A percentile compares a stretch with the other conserved stretches of the same genome.
Evolutionary conservation across 2,797 vertebrate species (phyloP).

Genomic region (Nannoperca obscura): DNA sequence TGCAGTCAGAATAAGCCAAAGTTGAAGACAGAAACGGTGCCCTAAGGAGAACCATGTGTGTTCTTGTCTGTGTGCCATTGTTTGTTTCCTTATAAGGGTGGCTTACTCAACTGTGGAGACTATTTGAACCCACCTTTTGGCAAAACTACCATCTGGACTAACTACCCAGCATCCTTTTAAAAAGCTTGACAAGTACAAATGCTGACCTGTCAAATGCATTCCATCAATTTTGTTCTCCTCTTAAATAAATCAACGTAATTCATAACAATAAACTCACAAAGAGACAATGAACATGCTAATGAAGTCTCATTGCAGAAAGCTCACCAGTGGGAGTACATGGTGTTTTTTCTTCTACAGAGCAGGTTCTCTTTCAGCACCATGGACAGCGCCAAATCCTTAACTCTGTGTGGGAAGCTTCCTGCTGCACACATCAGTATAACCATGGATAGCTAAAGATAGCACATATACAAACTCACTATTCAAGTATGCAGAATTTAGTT

Average conservation of each 20-base stretch:
- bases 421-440: slow-evolving; percentile 19
- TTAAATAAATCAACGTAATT: slow-evolving; percentile 2
- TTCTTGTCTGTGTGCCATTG: slow-evolving; percentile 10
- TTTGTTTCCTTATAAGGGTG: slow-evolving; percentile 32
- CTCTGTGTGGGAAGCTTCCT: slow-evolving; percentile 41
- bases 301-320: slow-evolving; percentile 3
- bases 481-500: slow-evolving; percentile 17
- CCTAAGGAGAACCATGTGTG: slow-evolving; percentile 42
- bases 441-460: slow-evolving; percentile 11
- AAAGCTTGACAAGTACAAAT: slow-evolving; percentile 24
- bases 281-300: slow-evolving; percentile 4
- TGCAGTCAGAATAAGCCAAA: slow-evolving; percentile 51
- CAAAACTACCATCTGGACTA: slow-evolving; percentile 18
- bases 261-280: slow-evolving; percentile 13
- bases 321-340: background rate
- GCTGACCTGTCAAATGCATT: slow-evolving; percentile 12
- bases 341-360: slow-evolving; percentile 7
- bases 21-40: slow-evolving; percentile 51
- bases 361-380: slow-evolving; percentile 69
- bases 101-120: slow-evolving; percentile 29
- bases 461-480: slow-evolving; percentile 6
- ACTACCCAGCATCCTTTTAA: background rate
- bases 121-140: slow-evolving; percentile 31
- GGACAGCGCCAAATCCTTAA: slow-evolving; percentile 59
- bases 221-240: slow-evolving; percentile 8